These are phyloP conservation scores for Plutella xylostella DNA, from an alignment of 2,888 invertebrate species.

Conservation along the genomic window DNA sequence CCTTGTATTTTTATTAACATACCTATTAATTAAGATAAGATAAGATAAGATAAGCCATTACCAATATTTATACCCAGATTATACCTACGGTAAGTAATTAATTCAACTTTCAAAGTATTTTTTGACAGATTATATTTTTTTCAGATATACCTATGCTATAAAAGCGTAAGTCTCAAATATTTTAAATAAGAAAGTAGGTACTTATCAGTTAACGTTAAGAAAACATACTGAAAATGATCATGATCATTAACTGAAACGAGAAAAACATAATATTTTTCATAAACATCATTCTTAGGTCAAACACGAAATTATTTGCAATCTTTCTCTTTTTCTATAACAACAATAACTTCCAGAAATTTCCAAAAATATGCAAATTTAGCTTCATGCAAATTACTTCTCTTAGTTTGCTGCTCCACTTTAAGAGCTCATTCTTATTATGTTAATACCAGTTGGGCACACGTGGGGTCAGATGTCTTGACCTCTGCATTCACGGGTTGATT, in stretches of 20 bases:
- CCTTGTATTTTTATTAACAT: too few relatives aligned
- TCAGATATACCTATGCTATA: too few relatives aligned
- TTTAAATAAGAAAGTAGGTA: too few relatives aligned
- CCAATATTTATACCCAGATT: too few relatives aligned
- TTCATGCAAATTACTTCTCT: slow-evolving; percentile 43
- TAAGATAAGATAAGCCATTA: too few relatives aligned
- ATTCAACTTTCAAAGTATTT: too few relatives aligned
- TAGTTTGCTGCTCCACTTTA: slow-evolving; percentile 5
- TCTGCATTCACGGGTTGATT: slow-evolving; percentile 28
- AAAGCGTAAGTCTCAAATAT: too few relatives aligned
- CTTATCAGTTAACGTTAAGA: not conserved
- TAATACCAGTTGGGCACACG: slow-evolving; percentile 28
- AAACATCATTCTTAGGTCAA: not conserved
- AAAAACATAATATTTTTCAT: not conserved
- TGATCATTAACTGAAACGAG: not conserved
- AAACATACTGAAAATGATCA: not conserved
- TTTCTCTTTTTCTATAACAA: too few relatives aligned
- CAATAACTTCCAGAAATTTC: not conserved
- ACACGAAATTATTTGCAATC: too few relatives aligned
- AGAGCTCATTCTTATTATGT: not conserved
- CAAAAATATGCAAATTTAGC: slow-evolving; percentile 30
- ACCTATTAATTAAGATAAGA: too few relatives aligned
- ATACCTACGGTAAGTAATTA: too few relatives aligned
- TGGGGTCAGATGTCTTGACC: slow-evolving; percentile 61
- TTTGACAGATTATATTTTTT: too few relatives aligned